Base-by-base conservation (phyloP, 2,113 vertebrate genomes). In the Scomber scombrus region DNA sequence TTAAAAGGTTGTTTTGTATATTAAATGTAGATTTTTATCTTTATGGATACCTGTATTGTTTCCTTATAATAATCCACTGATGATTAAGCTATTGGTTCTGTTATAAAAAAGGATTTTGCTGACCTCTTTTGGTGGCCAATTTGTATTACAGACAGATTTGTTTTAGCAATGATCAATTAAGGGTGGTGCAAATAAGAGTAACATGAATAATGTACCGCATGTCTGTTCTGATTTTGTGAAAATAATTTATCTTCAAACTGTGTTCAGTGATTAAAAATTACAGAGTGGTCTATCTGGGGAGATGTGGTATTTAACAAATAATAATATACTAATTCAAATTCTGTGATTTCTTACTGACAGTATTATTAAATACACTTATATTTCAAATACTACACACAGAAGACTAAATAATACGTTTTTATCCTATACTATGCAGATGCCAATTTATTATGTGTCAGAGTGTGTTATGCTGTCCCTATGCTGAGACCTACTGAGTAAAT, bases 121-220 rank as follows among this genome's bases (percentile, higher is more conserved):
- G 91, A 87, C 92, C 90, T 86, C 92, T 86, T 79, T 52, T 91
- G 92, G 90, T 86, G 9, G 56, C 46, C 71, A 46, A 11, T 47
- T 3, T 71, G 13, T 26, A 81, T 57, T 88, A 71, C 89, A 87
- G 11, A 23, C 69, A 34, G 16, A 47, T 60, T 71, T 26, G 23
- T 72, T 65, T 60, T 34, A 50, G 23, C 3, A 31, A 14, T 9
- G 19, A 23, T 3, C 23, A 26, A 26, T 26, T 26, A 3, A 26
- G 23, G 23, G 23, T 26, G 23, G 23, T 26, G 23, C 23, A 26
- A 26, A 26, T 26, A 26, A 26, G 23, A 26, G 23, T 26, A 26
- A 26, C 23, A 26, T 34, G 11, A 50, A 23, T 62, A 26, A 71
- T 43, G 4, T 4, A n/a, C 3, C 61, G 19, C 7, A 23, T 19